Base-by-base conservation (phyloP, 2,888 invertebrate genomes). In the Epinotia demarniana region DNA sequence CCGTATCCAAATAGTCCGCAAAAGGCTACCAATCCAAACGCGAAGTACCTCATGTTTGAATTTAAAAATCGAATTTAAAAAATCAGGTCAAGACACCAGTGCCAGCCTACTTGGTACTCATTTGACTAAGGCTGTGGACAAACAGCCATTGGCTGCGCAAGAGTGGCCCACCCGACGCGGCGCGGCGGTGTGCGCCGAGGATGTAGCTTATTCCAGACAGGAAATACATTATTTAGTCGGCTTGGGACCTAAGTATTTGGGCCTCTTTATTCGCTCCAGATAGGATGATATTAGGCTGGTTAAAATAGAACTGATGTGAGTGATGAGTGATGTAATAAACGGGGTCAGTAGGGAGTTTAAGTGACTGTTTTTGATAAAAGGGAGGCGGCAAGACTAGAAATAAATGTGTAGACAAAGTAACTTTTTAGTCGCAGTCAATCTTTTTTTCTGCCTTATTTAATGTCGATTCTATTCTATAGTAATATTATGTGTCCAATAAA, bases 1-100 rank as follows among this genome's bases (percentile, higher is more conserved):
- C 91, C 90, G 80, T 84, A 84, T 72, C 84, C 75, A 57, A 89
- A 78, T 39, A 89, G 81, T 79, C 87, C 89, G 76, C 83, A 84
- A 43, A 90, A 79, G 49, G 86, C 75, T 27, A 89, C 76, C 13
- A 87, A 68, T 76, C 78, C 78, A 70, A 83, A 77, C 68, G 73
- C 67, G 43, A 66, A 72, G 66, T 72, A 77, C 80, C 76, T 80
- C 84, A 82, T 84, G 39, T 68, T 62, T 60, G 43, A 53, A 53
- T 19, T 58, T 39, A 58, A 68, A 68, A 68, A 16, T 5, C 33
- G 13, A n/a, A 33, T 19, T 43, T 18, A 39, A 39, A 18, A 39
- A 53, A 39, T 8, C n/a, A 19, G 46, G 46, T 46, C 23, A n/a
- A 46, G 46, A 33, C 68, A 43, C 46, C 58, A 69, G 46, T 68